A percentile compares a stretch with the other conserved stretches of the same genome.
Conservation (phyloP, 92 coral and sea anemone species). For the Diadumene lineata region DNA sequence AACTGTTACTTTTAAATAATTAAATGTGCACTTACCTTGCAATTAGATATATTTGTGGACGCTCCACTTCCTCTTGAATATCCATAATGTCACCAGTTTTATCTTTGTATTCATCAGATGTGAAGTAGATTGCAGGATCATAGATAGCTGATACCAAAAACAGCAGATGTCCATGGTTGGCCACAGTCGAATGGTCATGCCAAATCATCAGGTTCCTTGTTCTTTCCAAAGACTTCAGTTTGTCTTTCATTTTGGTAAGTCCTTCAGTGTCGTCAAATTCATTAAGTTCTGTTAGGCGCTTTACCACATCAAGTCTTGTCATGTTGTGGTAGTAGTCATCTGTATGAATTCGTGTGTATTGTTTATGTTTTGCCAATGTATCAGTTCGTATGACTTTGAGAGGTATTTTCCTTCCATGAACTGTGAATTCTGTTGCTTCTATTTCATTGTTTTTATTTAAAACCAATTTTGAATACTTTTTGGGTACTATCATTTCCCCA, state of each 20-base stretch:
- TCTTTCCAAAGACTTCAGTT: constrained; percentile 35
- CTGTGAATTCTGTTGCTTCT: background rate
- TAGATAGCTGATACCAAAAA: constrained; percentile 51
- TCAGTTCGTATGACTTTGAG: constrained; percentile 38
- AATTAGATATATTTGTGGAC: constrained; percentile 14
- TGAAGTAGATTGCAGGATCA: constrained; percentile 44
- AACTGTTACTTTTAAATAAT: too few species aligned
- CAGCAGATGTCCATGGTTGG: constrained; percentile 57
- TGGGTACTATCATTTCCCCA: constrained; percentile 46
- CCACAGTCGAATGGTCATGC: constrained; percentile 71
- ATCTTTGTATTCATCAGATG: constrained; percentile 33
- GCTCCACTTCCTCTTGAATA: constrained; percentile 41
- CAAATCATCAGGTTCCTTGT: constrained; percentile 46
- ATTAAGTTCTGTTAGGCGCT: constrained; percentile 15
- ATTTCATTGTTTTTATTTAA: constrained; percentile 19
- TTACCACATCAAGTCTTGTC: constrained; percentile 17
- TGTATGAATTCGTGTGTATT: constrained; percentile 28
- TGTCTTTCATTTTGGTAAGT: constrained; percentile 30
- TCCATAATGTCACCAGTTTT: constrained; percentile 32
- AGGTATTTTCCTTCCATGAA: constrained; percentile 41
- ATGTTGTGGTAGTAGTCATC: constrained; percentile 50
- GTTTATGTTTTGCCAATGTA: constrained; percentile 19
- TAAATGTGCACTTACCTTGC: background rate
- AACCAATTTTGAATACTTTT: constrained; percentile 35
- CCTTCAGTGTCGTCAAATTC: constrained; percentile 46